Evolutionary conservation across 1,140 invertebrate species (phyloP).

Genomic region (Trinorchestia longiramus): DNA sequence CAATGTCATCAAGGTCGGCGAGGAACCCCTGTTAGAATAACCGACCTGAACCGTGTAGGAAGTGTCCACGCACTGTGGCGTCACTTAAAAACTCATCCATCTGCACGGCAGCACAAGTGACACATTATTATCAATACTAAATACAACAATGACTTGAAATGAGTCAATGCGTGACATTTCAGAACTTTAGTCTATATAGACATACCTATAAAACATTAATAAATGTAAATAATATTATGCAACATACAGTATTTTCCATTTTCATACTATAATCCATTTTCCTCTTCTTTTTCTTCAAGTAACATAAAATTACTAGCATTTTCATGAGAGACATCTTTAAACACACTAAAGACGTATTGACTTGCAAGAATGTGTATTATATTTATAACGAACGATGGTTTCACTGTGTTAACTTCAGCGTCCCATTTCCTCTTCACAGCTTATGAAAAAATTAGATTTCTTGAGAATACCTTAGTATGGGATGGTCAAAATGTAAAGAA

Average conservation of each 20-base stretch:
- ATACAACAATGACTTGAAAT: neutral
- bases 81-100: neutral
- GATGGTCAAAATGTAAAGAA: neutral
- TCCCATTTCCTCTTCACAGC: neutral
- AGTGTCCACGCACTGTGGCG: neutral
- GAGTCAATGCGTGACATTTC: neutral
- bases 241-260: neutral
- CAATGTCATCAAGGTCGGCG: neutral
- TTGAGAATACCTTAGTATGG: neutral
- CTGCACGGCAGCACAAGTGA: neutral
- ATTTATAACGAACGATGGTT: neutral
- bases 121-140: neutral
- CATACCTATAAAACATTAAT: neutral
- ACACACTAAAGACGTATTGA: too few species aligned
- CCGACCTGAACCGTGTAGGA: neutral
- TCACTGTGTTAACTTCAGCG: neutral
- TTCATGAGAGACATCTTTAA: neutral
- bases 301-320: neutral
- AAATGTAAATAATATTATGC: neutral
- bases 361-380: neutral
- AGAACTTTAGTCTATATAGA: neutral
- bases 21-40: neutral
- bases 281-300: neutral
- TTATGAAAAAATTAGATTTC: neutral
- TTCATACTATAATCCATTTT: neutral